Conservation (phyloP, 2,797 vertebrate species). For the Arrhamphus sclerolepis region DNA sequence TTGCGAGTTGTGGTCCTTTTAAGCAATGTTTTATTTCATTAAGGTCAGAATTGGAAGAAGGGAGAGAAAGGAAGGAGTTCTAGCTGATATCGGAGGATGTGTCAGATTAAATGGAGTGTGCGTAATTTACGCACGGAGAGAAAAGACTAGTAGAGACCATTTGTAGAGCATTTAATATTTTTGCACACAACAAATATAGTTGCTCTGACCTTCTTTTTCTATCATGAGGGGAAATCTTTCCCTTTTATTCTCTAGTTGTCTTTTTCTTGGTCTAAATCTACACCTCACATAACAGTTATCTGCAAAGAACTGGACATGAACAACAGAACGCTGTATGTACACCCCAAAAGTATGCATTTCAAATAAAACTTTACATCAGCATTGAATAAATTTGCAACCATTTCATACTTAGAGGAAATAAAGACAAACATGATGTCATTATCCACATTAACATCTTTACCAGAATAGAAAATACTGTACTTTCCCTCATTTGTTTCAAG, state of each 20-base stretch:
- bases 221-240: background rate
- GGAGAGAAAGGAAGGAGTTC: no score
- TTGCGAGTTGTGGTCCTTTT: background rate
- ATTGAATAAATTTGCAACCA: background rate
- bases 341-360: background rate
- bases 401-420: no score
- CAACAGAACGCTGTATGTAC: background rate
- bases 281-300: conserved; percentile 19
- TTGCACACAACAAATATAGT: background rate
- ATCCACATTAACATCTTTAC: no score
- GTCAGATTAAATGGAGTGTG: conserved; percentile 1
- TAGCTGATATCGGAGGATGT: no score
- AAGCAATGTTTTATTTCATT: background rate
- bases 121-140: conserved; percentile 46
- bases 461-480: no score
- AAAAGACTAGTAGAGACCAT: background rate
- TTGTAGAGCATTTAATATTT: background rate
- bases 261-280: background rate
- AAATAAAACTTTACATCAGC: conserved; percentile 4
- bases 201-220: background rate
- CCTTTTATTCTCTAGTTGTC: background rate
- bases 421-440: no score
- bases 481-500: no score
- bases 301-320: conserved; percentile 8
- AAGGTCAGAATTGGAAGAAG: background rate